phyloP scores from a whole-genome alignment of 2,888 invertebrate species.

The Machimus rusticus region DNA sequence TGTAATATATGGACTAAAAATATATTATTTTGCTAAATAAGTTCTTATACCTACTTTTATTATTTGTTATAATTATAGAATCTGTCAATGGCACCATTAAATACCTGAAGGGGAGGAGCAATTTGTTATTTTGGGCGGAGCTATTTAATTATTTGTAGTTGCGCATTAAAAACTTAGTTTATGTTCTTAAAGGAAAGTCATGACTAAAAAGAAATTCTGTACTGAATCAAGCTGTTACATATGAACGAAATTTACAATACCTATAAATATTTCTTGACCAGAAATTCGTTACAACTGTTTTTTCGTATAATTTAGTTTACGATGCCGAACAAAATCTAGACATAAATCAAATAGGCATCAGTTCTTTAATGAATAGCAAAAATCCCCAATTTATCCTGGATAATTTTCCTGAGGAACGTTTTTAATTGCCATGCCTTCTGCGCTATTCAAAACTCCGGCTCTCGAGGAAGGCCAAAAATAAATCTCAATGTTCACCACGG shows the following conservation, averaged over 20 bases:
- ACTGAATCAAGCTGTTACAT: no score
- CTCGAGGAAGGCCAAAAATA: constrained; percentile 5
- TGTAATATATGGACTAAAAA: no score
- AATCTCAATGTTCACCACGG: constrained; percentile 14
- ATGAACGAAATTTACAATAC: no score
- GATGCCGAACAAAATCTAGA: background rate
- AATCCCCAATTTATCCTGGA: background rate
- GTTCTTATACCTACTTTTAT: background rate
- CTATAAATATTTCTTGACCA: no score
- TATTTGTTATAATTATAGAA: background rate
- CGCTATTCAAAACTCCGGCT: background rate
- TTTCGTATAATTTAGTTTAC: no score
- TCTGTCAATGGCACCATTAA: background rate
- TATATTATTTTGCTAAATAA: no score
- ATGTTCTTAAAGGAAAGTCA: background rate
- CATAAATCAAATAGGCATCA: background rate
- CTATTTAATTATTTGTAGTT: background rate
- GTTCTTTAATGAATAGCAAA: background rate
- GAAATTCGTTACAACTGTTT: no score
- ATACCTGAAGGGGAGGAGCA: background rate
- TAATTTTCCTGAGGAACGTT: background rate
- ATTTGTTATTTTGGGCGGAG: background rate
- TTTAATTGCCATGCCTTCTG: constrained; percentile 16
- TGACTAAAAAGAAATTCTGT: background rate
- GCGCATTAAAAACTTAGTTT: background rate